Base-by-base conservation (phyloP, 2,888 invertebrate genomes). In the Iselma pallidipennis region DNA sequence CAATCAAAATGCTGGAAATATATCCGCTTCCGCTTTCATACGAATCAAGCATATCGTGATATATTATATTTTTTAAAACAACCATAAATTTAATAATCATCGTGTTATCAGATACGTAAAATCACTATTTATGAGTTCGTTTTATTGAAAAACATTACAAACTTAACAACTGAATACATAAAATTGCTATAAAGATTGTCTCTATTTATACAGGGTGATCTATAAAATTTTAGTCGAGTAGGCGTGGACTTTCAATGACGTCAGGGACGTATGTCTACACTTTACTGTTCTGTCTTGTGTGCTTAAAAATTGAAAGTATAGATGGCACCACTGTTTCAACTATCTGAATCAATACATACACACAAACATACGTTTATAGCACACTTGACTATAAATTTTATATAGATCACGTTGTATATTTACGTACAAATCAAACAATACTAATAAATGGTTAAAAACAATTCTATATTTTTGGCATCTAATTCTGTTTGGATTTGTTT, bases 401-500 rank as follows among this genome's bases (percentile, higher is more conserved):
- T n/a, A n/a, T n/a, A n/a, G n/a, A n/a, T n/a, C n/a, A n/a, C n/a
- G n/a, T n/a, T n/a, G n/a, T n/a, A n/a, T n/a, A n/a, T n/a, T n/a
- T n/a, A n/a, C n/a, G n/a, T n/a, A 19, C 19, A 19, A 21, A 53
- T 52, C 31, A 58, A 31, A 58, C 29, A 23, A 26, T 31, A 59
- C 14, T 48, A 55, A 53, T 45, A 29, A 12, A 45, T 14, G 5
- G 4, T 23, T 29, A 37, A 55, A 25, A 45, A 51, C 48, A n/a
- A n/a, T n/a, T n/a, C n/a, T n/a, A n/a, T 9, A 21, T 60, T 1
- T 14, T 59, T 61, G 61, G 61, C 57, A 61, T 37, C 57, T 49
- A 63, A n/a, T 63, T 63, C 19, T 63, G 56, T 49, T 63, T 63
- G 54, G 74, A 74, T 65, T 70, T 77, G 56, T 70, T 76, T 16